Evolutionary conservation across 2,113 vertebrate species (phyloP).

Genomic region (Trinectes maculatus): DNA sequence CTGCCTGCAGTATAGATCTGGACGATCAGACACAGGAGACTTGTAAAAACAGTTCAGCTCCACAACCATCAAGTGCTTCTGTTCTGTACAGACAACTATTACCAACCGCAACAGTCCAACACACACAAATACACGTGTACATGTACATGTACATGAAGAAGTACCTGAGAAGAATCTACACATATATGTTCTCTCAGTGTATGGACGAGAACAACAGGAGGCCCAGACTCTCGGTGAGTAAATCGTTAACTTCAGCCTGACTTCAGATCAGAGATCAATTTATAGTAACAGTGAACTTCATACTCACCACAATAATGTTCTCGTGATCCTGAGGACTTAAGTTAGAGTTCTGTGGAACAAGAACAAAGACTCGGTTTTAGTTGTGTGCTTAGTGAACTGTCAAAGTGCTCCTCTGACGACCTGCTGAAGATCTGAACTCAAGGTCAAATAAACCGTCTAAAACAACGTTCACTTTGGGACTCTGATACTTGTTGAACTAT

Average conservation of each 20-base stretch:
- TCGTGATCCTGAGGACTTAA: slow-evolving; percentile 97
- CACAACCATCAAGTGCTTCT: no score
- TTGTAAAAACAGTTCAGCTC: slow-evolving; percentile 29
- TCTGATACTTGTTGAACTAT: no score
- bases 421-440: no score
- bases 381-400: no score
- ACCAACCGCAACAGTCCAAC: neutral
- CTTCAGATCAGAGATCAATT: slow-evolving; percentile 9
- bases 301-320: slow-evolving; percentile 98
- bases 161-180: neutral
- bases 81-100: no score
- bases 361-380: no score
- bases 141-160: no score
- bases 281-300: slow-evolving; percentile 4
- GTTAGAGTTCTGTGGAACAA: slow-evolving; percentile 88
- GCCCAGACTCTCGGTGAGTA: neutral
- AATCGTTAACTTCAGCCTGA: slow-evolving; percentile 16
- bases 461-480: no score
- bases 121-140: neutral
- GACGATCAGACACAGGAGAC: slow-evolving; percentile 12
- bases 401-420: neutral
- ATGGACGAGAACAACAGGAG: slow-evolving; percentile 6
- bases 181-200: neutral
- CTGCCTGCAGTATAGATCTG: slow-evolving; percentile 6
- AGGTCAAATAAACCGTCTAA: no score